Evolutionary conservation across 2,888 invertebrate species (phyloP).

Genomic region (Ectropis crepuscularia): DNA sequence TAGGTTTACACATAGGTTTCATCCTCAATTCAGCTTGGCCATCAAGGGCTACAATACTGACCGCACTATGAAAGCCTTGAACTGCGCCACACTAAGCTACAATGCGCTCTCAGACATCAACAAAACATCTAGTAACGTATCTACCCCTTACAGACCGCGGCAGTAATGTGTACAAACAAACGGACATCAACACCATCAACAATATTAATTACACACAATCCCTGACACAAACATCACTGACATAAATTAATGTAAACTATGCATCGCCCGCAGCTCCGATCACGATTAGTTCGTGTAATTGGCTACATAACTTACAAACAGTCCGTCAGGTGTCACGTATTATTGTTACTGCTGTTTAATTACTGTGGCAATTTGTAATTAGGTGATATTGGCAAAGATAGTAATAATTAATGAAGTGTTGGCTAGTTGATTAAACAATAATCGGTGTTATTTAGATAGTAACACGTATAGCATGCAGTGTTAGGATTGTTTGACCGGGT

Average conservation of each 20-base stretch:
- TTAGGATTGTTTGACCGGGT: too few species aligned
- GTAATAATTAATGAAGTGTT: conserved; percentile 4
- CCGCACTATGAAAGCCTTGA: too few species aligned
- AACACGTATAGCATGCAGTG: too few species aligned
- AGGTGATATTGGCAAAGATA: not conserved
- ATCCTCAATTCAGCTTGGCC: too few species aligned
- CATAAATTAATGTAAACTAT: conserved; percentile 16
- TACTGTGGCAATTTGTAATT: conserved; percentile 7
- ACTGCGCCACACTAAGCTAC: too few species aligned
- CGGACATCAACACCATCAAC: not conserved
- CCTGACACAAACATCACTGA: not conserved
- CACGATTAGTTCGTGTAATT: conserved; percentile 27
- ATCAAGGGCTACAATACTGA: too few species aligned
- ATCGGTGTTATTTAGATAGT: not conserved
- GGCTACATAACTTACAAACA: conserved; percentile 12
- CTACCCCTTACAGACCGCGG: too few species aligned
- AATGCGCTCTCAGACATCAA: too few species aligned
- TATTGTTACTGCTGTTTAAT: conserved; percentile 14
- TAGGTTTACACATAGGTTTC: too few species aligned
- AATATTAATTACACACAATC: conserved; percentile 1
- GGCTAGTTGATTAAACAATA: not conserved
- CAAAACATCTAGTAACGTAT: too few species aligned
- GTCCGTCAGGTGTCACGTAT: conserved; percentile 17
- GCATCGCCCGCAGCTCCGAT: conserved; percentile 19
- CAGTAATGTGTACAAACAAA: too few species aligned